Conservation (phyloP, 2,797 vertebrate species). For the Neosilurus hyrtlii region DNA sequence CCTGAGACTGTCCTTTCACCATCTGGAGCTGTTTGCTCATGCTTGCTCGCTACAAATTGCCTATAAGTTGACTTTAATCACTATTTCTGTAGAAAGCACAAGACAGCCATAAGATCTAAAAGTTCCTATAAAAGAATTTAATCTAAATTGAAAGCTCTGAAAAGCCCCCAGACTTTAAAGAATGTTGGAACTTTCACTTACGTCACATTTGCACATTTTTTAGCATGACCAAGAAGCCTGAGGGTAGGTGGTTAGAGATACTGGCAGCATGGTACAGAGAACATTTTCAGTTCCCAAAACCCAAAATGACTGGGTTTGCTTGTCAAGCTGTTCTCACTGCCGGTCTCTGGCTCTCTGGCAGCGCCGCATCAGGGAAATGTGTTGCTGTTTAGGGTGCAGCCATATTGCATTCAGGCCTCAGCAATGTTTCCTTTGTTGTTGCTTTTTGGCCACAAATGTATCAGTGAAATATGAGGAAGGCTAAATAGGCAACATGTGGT, state of each 20-base stretch:
- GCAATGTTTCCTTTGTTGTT: slow-evolving; percentile 25
- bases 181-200: slow-evolving; percentile 5
- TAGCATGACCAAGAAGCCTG: slow-evolving; percentile 22
- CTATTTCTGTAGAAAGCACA: slow-evolving; percentile 16
- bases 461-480: slow-evolving; percentile 7
- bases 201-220: slow-evolving; percentile 20
- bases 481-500: slow-evolving; percentile 27
- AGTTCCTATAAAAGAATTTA: neutral
- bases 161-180: slow-evolving; percentile 7
- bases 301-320: slow-evolving; percentile 40
- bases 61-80: slow-evolving; percentile 29
- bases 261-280: slow-evolving; percentile 30
- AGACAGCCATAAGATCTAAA: neutral
- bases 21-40: slow-evolving; percentile 35
- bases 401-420: slow-evolving; percentile 24
- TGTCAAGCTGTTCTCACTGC: slow-evolving; percentile 27
- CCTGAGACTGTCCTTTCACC: slow-evolving; percentile 14
- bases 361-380: slow-evolving; percentile 11
- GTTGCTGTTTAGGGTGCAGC: slow-evolving; percentile 20
- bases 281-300: slow-evolving; percentile 27
- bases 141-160: neutral
- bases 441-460: slow-evolving; percentile 40
- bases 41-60: slow-evolving; percentile 22
- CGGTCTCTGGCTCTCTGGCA: neutral
- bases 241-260: neutral